Conservation (phyloP, 2,888 invertebrate genomes). For the Tubulanus polymorphus region DNA sequence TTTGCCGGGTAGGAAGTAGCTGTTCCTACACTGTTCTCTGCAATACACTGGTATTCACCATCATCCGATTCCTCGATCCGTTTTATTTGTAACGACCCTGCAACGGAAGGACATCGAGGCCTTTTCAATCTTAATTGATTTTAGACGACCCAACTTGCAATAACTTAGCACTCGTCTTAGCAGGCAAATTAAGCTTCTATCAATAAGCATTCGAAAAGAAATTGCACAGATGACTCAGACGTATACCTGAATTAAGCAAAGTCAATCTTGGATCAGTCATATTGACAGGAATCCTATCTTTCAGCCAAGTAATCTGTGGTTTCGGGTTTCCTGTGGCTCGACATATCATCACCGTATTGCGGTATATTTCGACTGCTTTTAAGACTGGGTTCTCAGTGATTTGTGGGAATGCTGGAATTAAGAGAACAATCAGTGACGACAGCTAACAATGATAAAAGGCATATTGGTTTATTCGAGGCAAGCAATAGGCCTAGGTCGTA, state of each 20-base stretch:
- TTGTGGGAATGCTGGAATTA: no score
- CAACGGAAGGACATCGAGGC: no score
- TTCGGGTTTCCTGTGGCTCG: constrained; percentile 80
- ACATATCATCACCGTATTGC: constrained; percentile 84
- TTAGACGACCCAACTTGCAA: no score
- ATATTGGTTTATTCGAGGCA: no score
- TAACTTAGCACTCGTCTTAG: no score
- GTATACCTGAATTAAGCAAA: constrained; percentile 32
- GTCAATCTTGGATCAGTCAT: constrained; percentile 57
- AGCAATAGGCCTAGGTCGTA: no score
- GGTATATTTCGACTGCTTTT: constrained; percentile 93
- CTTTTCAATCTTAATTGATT: no score
- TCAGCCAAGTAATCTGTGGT: constrained; percentile 82
- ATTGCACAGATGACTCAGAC: no score
- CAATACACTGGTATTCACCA: neutral
- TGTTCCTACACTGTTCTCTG: neutral
- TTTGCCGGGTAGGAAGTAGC: neutral
- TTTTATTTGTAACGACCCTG: neutral
- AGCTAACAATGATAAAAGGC: no score
- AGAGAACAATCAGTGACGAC: no score
- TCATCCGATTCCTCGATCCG: neutral
- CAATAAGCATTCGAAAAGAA: no score
- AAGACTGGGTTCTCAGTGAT: constrained; percentile 82
- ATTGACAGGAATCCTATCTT: constrained; percentile 76
- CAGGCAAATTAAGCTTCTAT: no score